Evolutionary conservation across 1,140 invertebrate species (phyloP).

Genomic region (Stegodyphus mimosarum): DNA sequence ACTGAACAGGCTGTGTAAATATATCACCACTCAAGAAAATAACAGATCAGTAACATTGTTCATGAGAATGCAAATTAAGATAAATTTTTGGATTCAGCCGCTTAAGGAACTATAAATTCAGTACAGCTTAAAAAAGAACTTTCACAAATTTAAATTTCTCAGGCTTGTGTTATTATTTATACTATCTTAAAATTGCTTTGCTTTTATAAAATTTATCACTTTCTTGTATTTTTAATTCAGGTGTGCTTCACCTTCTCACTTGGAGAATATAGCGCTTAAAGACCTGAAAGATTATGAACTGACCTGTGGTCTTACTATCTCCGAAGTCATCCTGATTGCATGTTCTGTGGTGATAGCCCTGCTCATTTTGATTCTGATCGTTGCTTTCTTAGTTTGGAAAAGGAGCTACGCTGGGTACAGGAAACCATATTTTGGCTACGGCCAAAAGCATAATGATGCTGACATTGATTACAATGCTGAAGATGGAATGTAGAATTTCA

Average conservation of each 20-base stretch:
- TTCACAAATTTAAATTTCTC: too few relatives aligned
- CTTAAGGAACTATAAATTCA: too few relatives aligned
- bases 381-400: slow-evolving; percentile 35
- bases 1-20: too few relatives aligned
- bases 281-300: slow-evolving; percentile 22
- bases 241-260: slow-evolving; percentile 19
- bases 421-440: slow-evolving; percentile 8
- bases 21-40: too few relatives aligned
- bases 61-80: too few relatives aligned
- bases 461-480: slow-evolving; percentile 40
- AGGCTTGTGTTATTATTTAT: too few relatives aligned
- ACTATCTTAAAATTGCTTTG: too few relatives aligned
- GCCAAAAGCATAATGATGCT: slow-evolving; percentile 10
- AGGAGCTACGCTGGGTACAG: slow-evolving; percentile 35
- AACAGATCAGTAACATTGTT: too few relatives aligned
- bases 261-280: neutral
- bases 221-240: neutral
- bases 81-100: too few relatives aligned
- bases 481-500: slow-evolving; percentile 21
- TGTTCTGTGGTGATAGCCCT: neutral
- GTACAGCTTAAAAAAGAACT: too few relatives aligned
- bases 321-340: slow-evolving; percentile 24
- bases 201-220: neutral
- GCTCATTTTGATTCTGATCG: slow-evolving; percentile 16
- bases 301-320: slow-evolving; percentile 12